Evolutionary conservation across 2,888 invertebrate genomes (phyloP), one percentile per base, ranked within the genome.

Genomic region (Frankliniella intonsa): DNA sequence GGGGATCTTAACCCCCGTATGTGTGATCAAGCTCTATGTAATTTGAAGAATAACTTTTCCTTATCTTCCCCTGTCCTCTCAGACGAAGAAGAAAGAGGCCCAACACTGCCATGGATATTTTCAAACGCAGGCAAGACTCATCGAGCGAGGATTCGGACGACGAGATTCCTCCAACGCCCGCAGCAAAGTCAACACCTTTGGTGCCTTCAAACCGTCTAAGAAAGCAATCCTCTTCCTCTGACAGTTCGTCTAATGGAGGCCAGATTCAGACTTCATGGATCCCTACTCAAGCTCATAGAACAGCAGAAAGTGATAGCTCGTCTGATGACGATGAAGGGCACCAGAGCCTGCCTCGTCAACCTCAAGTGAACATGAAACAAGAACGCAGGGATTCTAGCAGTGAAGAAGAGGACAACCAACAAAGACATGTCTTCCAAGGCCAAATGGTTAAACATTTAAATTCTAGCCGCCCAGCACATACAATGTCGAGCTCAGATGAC

Each of bases 61-160:
- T 14, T 19, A 19, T 19, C 11, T 55, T 19, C 55, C 55, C 14
- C 12, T 14, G 17, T 19, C 5, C 17, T 19, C 55, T 55, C 55
- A 55, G 55, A 38, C 38, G 38, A 38, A 38, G 38, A 38, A 38
- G 38, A 38, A 5, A 5, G 38, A 17, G 14, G 14, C n/a, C 14
- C 7, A 25, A 0, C 8, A 25, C 25, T 22, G 12, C 9, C 9
- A 76, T 76, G 69, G 25, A 76, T 12, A 25, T 76, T 25, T 12
- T 25, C 12, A 25, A 22, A 25, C 25, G 25, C 22, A 22, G 10
- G 12, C 12, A 25, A 12, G 69, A 76, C 25, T 22, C 22, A 2
- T 76, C 69, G 8, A 76, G 69, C 69, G 69, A 69, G 11, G 69
- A 76, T 25, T 76, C 69, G 25, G 69, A 76, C 25, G 69, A 76